Percentiles rank a stretch among this genome's conserved stretches.
These are phyloP conservation scores for Paramisgurnus dabryanus DNA, from an alignment of 2,113 vertebrate species.

Conservation along the genomic window DNA sequence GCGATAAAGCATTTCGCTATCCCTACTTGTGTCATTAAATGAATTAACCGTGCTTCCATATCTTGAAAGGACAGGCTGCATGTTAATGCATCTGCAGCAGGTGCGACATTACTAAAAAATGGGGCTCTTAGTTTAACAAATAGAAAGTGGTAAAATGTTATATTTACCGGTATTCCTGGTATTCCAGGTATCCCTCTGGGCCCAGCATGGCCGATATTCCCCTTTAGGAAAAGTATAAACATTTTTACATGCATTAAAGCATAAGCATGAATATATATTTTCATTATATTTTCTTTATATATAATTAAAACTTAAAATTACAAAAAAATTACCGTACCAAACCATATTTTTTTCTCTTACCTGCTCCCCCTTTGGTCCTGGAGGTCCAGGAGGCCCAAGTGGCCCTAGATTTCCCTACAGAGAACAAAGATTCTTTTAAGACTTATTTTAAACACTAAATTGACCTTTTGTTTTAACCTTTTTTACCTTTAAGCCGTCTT, in stretches of 20 bases:
- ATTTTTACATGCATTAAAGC: background rate
- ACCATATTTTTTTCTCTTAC: constrained; percentile 59
- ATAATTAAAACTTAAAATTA: too few relatives aligned
- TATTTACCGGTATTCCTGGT: constrained; percentile 78
- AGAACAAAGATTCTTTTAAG: constrained; percentile 30
- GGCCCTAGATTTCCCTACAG: constrained; percentile 77
- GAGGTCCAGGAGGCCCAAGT: constrained; percentile 68
- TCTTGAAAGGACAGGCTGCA: constrained; percentile 3
- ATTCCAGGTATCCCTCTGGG: constrained; percentile 69
- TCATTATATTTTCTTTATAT: background rate
- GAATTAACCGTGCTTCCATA: constrained; percentile 23
- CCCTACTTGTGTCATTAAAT: constrained; percentile 32
- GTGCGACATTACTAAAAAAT: background rate
- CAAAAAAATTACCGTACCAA: too few relatives aligned
- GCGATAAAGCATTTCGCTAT: constrained; percentile 21
- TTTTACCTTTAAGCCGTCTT: constrained; percentile 77
- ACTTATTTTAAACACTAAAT: background rate
- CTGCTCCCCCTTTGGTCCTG: constrained; percentile 79
- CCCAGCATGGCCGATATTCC: constrained; percentile 73
- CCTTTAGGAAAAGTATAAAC: constrained; percentile 65
- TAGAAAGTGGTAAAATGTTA: background rate
- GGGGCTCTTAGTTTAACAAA: background rate
- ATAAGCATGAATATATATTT: background rate
- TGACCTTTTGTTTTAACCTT: background rate
- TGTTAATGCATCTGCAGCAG: background rate